Evolutionary conservation across 1,140 invertebrate species (phyloP).

Genomic region (Neodiprion fabricii): DNA sequence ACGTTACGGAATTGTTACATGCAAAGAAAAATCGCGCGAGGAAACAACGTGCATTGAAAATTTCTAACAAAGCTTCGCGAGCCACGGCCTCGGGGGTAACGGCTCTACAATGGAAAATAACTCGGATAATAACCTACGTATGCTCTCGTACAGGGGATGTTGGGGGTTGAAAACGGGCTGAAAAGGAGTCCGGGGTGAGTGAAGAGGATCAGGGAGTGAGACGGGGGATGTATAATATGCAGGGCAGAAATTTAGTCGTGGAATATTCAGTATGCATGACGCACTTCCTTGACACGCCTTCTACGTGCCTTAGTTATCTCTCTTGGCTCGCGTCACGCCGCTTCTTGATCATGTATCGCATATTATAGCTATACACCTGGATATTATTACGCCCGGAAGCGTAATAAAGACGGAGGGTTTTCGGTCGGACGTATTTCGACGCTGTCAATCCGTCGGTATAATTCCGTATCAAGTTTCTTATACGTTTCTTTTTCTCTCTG

Average conservation of each 20-base stretch:
- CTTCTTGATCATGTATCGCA: slow-evolving; percentile 3
- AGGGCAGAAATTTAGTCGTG: slow-evolving; percentile 1
- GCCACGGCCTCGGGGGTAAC: not conserved
- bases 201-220: not conserved
- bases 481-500: no score
- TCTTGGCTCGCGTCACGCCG: not conserved
- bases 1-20: no score
- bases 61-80: no score
- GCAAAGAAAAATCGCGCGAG: no score
- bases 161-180: not conserved
- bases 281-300: not conserved
- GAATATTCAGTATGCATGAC: not conserved
- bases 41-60: no score
- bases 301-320: slow-evolving; percentile 6
- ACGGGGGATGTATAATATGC: not conserved
- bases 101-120: not conserved
- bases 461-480: no score
- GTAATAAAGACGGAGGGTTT: no score
- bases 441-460: no score
- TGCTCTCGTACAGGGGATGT: not conserved
- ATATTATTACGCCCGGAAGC: no score
- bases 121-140: not conserved
- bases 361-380: not conserved
- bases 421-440: no score
- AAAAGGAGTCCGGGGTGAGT: not conserved